phyloP scores from a whole-genome alignment of 2,113 vertebrate species.

The Nannospalax galili region DNA sequence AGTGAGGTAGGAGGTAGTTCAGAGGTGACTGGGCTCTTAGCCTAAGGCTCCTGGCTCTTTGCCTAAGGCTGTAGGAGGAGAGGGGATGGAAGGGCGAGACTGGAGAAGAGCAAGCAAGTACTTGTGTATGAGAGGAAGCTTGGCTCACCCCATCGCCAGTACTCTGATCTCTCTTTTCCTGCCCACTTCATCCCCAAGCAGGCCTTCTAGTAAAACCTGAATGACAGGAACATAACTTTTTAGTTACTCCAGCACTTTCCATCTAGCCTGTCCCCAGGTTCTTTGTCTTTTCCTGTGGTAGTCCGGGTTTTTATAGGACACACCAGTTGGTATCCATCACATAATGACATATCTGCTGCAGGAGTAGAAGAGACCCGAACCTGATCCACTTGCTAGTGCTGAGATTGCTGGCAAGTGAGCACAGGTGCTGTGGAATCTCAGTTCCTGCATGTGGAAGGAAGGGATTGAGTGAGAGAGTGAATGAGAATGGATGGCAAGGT shows the following conservation, averaged over 20 bases:
- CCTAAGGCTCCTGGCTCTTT: not conserved
- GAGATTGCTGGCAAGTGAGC: not conserved
- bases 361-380: accelerated
- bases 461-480: not conserved
- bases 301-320: not conserved
- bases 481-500: not conserved
- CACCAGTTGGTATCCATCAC: accelerated
- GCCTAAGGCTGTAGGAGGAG: not conserved
- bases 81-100: not conserved
- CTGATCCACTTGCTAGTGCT: not conserved
- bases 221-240: not conserved
- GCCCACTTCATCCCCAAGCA: not conserved
- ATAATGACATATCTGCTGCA: not conserved
- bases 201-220: conserved; percentile 62
- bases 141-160: not conserved
- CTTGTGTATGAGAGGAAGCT: not conserved
- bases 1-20: not conserved
- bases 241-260: not conserved
- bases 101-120: not conserved
- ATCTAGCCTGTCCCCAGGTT: not conserved
- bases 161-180: not conserved
- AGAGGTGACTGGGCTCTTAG: not conserved
- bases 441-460: not conserved
- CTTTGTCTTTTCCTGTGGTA: not conserved
- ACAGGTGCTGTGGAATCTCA: too few relatives aligned